Evolutionary conservation across 2,888 invertebrate genomes (phyloP).

Genomic region (Heliconius aoede): DNA sequence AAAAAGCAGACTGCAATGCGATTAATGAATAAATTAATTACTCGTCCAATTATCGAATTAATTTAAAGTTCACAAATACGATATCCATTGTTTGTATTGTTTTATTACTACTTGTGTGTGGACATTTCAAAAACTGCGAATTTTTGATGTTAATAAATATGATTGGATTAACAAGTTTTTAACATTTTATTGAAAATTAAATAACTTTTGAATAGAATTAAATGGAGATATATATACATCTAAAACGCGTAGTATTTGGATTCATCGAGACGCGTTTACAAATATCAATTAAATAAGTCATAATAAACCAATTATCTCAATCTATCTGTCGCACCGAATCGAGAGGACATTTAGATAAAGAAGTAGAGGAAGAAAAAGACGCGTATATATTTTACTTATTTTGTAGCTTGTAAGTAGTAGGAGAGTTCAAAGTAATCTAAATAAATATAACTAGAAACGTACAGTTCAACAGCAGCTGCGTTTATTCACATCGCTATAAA

Average conservation of each 20-base stretch:
- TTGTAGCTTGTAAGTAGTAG: background rate
- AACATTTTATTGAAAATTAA: background rate
- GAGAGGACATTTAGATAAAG: background rate
- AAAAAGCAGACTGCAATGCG: conserved; percentile 5
- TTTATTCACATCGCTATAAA: conserved; percentile 30
- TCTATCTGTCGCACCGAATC: background rate
- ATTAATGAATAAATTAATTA: conserved; percentile 23
- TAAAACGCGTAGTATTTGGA: background rate
- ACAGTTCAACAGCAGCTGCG: conserved; percentile 23
- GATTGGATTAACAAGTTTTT: background rate
- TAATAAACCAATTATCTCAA: background rate
- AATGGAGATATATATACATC: no score
- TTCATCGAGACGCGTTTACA: background rate
- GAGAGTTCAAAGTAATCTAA: background rate
- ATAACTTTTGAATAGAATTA: background rate
- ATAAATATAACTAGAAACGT: conserved; percentile 8
- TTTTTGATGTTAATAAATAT: background rate
- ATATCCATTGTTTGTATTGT: conserved; percentile 5
- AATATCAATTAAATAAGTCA: background rate
- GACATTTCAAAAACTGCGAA: background rate
- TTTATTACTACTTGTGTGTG: background rate
- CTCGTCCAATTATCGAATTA: conserved; percentile 9
- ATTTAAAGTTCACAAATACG: conserved; percentile 15
- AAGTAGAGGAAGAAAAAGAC: background rate
- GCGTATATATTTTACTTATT: background rate